Evolutionary conservation across 2,888 invertebrate genomes (phyloP).

Genomic region (Hirudinaria manillensis): DNA sequence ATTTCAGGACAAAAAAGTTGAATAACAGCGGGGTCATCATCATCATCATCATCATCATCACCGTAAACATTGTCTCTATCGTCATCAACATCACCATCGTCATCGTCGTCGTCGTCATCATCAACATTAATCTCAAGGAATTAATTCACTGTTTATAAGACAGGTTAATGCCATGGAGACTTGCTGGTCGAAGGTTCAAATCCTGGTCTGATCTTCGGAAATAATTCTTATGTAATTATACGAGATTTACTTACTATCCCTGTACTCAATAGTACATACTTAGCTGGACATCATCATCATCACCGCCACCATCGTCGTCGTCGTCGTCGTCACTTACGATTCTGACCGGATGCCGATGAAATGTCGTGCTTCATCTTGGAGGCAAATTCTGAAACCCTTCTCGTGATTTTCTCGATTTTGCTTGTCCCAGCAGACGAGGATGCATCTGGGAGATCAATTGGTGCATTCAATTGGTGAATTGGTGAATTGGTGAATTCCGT

Average conservation of each 20-base stretch:
- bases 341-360: slow-evolving; percentile 1
- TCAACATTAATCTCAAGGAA: background rate
- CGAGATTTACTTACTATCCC: too few relatives aligned
- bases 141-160: background rate
- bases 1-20: background rate
- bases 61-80: background rate
- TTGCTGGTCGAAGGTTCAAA: too few relatives aligned
- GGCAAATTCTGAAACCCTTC: slow-evolving; percentile 27
- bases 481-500: background rate
- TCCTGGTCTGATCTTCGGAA: too few relatives aligned
- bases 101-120: slow-evolving; percentile 22
- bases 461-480: too few relatives aligned
- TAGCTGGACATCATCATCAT: slow-evolving; percentile 17
- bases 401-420: slow-evolving; percentile 18
- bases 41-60: too few relatives aligned
- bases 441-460: background rate
- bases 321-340: slow-evolving; percentile 13
- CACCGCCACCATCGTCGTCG: slow-evolving; percentile 15
- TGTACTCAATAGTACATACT: too few relatives aligned
- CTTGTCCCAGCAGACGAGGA: background rate
- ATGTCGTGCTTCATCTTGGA: slow-evolving; percentile 13
- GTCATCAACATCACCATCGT: background rate
- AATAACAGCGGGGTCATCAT: too few relatives aligned
- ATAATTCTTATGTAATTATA: too few relatives aligned
- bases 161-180: too few relatives aligned